phyloP scores from a whole-genome alignment of 2,113 vertebrate species.

The Heterocephalus glaber region DNA sequence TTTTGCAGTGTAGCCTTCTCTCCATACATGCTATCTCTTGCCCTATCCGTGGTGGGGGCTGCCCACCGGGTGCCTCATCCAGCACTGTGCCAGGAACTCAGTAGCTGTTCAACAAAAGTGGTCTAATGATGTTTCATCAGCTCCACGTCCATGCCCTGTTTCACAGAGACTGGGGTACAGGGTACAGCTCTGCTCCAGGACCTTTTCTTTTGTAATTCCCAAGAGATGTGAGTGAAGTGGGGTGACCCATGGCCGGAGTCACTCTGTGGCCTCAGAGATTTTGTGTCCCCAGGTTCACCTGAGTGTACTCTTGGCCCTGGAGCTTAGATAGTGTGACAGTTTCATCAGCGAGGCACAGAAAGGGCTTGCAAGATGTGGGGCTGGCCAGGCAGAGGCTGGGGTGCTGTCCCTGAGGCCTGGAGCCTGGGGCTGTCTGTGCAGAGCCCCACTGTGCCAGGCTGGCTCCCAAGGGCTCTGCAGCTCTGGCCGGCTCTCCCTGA shows the following conservation, averaged over 20 bases:
- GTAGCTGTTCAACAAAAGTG: not conserved
- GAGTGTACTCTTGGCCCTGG: not conserved
- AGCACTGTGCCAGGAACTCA: not conserved
- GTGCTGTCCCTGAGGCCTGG: no score
- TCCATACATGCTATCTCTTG: rapidly evolving
- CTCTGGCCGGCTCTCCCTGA: not conserved
- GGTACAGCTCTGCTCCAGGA: not conserved
- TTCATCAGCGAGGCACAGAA: not conserved
- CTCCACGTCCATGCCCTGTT: no score
- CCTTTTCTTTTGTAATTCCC: not conserved
- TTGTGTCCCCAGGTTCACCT: not conserved
- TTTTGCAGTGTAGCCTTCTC: not conserved
- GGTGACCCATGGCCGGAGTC: no score
- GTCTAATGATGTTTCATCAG: not conserved
- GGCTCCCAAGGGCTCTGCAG: no score
- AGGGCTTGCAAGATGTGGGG: rapidly evolving
- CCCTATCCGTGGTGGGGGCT: not conserved
- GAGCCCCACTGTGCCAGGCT: not conserved
- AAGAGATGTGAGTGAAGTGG: not conserved
- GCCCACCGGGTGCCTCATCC: no score
- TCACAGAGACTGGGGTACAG: not conserved
- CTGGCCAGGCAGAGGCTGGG: not conserved
- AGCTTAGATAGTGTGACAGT: not conserved
- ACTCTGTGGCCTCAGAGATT: not conserved
- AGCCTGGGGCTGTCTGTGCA: not conserved